phyloP scores from a whole-genome alignment of 2,888 invertebrate species.

The Synanthedon formicaeformis region DNA sequence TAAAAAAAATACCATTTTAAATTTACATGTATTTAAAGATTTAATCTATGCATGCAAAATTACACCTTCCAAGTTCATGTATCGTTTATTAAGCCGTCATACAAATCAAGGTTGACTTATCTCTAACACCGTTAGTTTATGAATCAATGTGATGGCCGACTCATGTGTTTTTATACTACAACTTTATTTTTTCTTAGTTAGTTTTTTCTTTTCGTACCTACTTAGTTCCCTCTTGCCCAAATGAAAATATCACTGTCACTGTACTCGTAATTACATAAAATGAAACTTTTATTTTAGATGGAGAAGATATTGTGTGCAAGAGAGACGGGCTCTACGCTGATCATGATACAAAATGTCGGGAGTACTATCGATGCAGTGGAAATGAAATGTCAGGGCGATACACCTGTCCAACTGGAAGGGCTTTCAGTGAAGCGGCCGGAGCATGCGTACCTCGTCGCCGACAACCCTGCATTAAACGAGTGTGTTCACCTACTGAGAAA shows the following conservation, averaged over 20 bases:
- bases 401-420: conserved; percentile 43
- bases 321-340: conserved; percentile 58
- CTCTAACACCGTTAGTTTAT: too few relatives aligned
- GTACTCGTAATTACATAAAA: neutral
- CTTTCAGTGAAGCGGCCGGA: conserved; percentile 50
- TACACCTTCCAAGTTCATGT: too few relatives aligned
- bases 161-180: neutral
- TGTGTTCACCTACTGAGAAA: conserved; percentile 41
- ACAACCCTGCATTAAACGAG: conserved; percentile 46
- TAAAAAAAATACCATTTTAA: too few relatives aligned
- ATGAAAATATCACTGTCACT: neutral
- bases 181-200: neutral
- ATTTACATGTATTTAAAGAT: neutral
- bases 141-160: too few relatives aligned
- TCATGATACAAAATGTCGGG: conserved; percentile 51
- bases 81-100: too few relatives aligned
- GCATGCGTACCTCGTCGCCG: conserved; percentile 49
- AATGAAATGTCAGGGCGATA: conserved; percentile 38
- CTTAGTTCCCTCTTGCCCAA: neutral
- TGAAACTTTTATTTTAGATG: conserved; percentile 26
- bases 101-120: too few relatives aligned
- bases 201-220: too few relatives aligned
- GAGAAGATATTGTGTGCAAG: conserved; percentile 31
- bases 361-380: conserved; percentile 52
- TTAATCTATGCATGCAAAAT: neutral